These are phyloP conservation scores for Apostichopus japonicus DNA, from an alignment of 35 echinoderm and acorn worm genomes.

Conservation along the genomic window DNA sequence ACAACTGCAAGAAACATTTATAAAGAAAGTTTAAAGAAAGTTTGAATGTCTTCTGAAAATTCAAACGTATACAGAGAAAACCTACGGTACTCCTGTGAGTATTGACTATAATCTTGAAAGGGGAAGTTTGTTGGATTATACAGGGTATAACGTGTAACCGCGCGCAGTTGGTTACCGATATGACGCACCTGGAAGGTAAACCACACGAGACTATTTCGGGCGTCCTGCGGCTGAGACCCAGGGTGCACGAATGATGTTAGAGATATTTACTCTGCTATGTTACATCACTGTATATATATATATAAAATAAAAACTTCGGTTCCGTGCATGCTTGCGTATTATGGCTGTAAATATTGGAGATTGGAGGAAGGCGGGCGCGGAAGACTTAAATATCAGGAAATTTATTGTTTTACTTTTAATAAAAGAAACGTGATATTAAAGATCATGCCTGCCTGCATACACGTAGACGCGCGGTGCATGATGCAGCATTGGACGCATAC, in stretches of 20 bases:
- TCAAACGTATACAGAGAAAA: too few species aligned
- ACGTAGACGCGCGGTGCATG: too few species aligned
- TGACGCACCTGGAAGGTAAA: conserved; percentile 53
- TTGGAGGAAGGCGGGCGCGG: neutral
- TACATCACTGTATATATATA: too few species aligned
- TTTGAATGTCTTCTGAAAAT: too few species aligned
- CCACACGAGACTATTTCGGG: conserved; percentile 15
- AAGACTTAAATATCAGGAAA: neutral
- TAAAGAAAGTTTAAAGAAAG: too few species aligned
- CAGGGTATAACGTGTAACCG: conserved; percentile 25
- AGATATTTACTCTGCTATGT: too few species aligned
- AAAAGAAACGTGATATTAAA: neutral
- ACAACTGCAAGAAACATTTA: too few species aligned
- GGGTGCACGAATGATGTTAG: neutral
- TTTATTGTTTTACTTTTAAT: neutral
- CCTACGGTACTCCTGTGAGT: too few species aligned
- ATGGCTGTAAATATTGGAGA: neutral
- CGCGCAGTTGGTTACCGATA: neutral
- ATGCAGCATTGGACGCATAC: too few species aligned
- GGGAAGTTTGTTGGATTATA: too few species aligned
- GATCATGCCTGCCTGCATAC: too few species aligned
- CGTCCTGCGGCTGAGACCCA: conserved; percentile 23
- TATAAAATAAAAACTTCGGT: neutral
- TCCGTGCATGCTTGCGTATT: neutral
- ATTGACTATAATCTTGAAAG: too few species aligned